phyloP scores from a whole-genome alignment of 2,888 invertebrate species.

The Lapara coniferarum region DNA sequence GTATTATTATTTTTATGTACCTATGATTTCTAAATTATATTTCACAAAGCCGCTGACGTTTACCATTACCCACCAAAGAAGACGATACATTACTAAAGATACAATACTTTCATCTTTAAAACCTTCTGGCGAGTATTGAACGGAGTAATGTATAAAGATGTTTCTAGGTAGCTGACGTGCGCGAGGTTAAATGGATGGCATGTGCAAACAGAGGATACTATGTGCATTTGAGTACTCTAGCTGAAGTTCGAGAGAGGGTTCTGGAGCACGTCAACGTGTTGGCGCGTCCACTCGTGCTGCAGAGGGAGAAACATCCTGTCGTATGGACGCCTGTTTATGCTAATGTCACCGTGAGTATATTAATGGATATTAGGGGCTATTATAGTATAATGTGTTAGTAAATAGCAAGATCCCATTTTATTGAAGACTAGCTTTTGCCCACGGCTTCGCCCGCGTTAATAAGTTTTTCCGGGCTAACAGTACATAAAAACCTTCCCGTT shows the following conservation, averaged over 20 bases:
- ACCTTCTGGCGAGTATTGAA: neutral
- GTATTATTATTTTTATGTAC: neutral
- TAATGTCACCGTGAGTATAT: constrained; percentile 89
- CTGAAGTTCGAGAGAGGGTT: constrained; percentile 98
- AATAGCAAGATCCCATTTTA: too few species aligned
- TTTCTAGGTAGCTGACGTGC: constrained; percentile 90
- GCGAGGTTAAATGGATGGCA: constrained; percentile 99
- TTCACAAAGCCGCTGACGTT: constrained; percentile 27
- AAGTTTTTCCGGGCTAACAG: too few species aligned
- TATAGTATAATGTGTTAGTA: too few species aligned
- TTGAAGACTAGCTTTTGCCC: too few species aligned
- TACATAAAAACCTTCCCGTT: too few species aligned
- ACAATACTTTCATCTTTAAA: neutral
- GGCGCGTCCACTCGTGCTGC: constrained; percentile 96
- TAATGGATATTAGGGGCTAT: too few species aligned
- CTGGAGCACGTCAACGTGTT: constrained; percentile 98
- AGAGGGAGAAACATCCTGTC: constrained; percentile 92
- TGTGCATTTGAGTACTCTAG: constrained; percentile 97
- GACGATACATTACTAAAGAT: neutral
- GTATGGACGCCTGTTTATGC: constrained; percentile 99
- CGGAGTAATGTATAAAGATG: neutral
- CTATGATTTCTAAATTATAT: neutral
- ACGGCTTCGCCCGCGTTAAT: too few species aligned
- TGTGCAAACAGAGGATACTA: constrained; percentile 98
- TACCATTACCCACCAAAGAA: neutral